Percentiles rank a stretch among this genome's conserved stretches.
Conservation (phyloP, 2,113 vertebrate species). For the Megalops atlanticus region DNA sequence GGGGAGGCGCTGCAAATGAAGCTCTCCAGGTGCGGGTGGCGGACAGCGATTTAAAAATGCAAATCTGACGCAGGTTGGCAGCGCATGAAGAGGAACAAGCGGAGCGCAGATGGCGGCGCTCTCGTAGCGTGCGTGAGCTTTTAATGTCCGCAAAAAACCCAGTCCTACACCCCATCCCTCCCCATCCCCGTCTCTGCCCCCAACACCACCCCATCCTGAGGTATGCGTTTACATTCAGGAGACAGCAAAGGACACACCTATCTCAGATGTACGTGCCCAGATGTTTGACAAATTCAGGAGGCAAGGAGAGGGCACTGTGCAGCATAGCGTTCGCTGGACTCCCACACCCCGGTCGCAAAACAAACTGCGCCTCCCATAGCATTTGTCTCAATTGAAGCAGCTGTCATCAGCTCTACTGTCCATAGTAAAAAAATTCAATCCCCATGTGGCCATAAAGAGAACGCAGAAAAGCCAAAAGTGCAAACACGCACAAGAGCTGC, state of each 20-base stretch:
- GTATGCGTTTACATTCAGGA: not conserved
- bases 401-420: not conserved
- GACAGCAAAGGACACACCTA: not conserved
- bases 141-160: not conserved
- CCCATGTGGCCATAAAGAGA: not conserved
- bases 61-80: too few species aligned
- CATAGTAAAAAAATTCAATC: not conserved
- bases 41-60: too few species aligned
- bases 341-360: not conserved
- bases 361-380: not conserved
- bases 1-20: too few species aligned
- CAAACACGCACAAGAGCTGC: conserved; percentile 19
- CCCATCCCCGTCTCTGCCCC: not conserved
- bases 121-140: not conserved
- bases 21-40: too few species aligned
- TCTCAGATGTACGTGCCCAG: not conserved
- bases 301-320: not conserved
- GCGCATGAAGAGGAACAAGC: not conserved
- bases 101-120: not conserved
- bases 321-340: not conserved
- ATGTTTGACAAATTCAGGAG: conserved; percentile 7
- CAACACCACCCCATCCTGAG: not conserved
- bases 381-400: conserved; percentile 11
- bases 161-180: too few species aligned
- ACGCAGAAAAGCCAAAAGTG: not conserved